Evolutionary conservation across 2,113 vertebrate species (phyloP).

Genomic region (Illadopsis cleaveri): DNA sequence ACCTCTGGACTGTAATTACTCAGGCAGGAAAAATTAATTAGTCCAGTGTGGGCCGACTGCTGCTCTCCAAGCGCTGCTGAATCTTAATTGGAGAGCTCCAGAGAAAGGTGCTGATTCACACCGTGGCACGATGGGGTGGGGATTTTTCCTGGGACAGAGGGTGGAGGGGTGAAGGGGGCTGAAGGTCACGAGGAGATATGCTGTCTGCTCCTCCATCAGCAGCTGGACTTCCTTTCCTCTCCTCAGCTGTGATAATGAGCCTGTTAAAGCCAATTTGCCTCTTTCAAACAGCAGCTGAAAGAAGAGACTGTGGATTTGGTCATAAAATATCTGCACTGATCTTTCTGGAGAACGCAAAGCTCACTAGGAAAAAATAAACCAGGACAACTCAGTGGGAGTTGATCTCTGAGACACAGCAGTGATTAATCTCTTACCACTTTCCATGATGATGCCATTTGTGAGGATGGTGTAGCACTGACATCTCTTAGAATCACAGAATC

Average conservation of each 20-base stretch:
- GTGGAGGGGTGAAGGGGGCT: not conserved
- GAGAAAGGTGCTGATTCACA: conserved; percentile 57
- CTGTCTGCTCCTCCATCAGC: not conserved
- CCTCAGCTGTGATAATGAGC: not conserved
- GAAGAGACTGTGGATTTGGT: not conserved
- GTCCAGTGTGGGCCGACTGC: conserved; percentile 38
- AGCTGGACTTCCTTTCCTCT: not conserved
- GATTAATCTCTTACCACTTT: not conserved
- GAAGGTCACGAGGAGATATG: conserved; percentile 5
- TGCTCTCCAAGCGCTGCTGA: conserved; percentile 21
- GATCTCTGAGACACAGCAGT: not conserved
- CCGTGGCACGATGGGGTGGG: not conserved
- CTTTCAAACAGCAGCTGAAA: not conserved
- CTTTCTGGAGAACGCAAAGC: not conserved
- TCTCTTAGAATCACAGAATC: not conserved
- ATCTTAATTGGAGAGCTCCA: conserved; percentile 48
- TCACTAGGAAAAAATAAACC: not conserved
- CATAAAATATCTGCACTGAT: not conserved
- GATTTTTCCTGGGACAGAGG: not conserved
- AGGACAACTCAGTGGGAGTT: not conserved
- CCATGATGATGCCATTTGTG: not conserved
- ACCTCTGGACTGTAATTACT: conserved; percentile 72
- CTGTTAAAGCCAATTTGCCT: not conserved
- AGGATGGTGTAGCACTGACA: not conserved
- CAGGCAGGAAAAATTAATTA: conserved; percentile 71